phyloP scores from a whole-genome alignment of 1,140 invertebrate genomes.

The Drosophila azteca region DNA sequence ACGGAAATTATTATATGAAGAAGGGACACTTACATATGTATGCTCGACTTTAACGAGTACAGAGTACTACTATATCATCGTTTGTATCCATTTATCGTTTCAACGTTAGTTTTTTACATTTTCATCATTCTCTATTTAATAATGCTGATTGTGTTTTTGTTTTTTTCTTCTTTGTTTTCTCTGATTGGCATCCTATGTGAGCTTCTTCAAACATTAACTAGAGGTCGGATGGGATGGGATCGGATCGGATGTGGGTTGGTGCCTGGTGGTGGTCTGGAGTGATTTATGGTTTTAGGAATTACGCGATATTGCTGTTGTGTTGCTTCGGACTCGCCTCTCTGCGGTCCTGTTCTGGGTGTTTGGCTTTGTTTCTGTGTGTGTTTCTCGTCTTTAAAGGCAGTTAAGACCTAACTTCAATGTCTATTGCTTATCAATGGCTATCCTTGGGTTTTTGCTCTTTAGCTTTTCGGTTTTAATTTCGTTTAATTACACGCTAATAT shows the following conservation, averaged over 20 bases:
- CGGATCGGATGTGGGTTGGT: not conserved
- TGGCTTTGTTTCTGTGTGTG: conserved; percentile 13
- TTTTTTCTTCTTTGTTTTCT: conserved; percentile 13
- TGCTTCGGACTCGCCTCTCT: conserved; percentile 1
- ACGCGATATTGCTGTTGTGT: not conserved
- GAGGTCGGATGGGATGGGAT: conserved; percentile 21
- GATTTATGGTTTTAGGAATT: conserved; percentile 37
- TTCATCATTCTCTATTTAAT: conserved; percentile 48
- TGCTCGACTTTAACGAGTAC: conserved; percentile 26
- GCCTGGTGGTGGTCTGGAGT: conserved; percentile 1
- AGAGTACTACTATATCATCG: conserved; percentile 16
- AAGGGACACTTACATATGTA: conserved; percentile 35
- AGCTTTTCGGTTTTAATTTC: conserved; percentile 37
- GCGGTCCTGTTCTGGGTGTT: conserved; percentile 11
- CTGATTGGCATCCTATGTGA: conserved; percentile 73
- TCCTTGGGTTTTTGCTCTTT: conserved; percentile 28
- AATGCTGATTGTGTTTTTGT: conserved; percentile 14
- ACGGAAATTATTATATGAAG: conserved; percentile 29
- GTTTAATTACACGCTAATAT: conserved; percentile 76
- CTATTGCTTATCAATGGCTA: conserved; percentile 37
- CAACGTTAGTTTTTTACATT: conserved; percentile 57
- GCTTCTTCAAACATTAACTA: conserved; percentile 64
- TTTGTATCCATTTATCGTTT: conserved; percentile 59
- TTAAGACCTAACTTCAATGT: conserved; percentile 5
- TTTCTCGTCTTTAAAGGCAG: conserved; percentile 18